These are phyloP conservation scores for Molossus molossus DNA, from an alignment of 2,797 vertebrate genomes.

Conservation along the genomic window DNA sequence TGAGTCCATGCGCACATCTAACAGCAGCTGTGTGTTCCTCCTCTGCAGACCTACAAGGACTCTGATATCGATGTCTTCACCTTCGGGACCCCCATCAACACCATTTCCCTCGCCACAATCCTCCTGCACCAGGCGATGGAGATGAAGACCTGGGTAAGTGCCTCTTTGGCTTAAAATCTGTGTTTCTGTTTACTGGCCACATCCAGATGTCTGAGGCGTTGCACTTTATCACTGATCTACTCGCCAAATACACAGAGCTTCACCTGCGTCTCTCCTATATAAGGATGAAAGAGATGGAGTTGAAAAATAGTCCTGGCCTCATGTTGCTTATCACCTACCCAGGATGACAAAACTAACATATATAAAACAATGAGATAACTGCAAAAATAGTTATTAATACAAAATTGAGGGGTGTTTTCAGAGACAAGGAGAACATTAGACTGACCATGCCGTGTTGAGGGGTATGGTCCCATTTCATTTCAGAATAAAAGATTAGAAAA, in stretches of 20 bases:
- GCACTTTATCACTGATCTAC: background rate
- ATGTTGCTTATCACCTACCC: background rate
- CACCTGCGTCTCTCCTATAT: background rate
- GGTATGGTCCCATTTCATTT: background rate
- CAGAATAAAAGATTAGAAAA: background rate
- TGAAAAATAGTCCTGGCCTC: background rate
- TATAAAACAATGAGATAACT: background rate
- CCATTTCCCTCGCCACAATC: conserved; percentile 94
- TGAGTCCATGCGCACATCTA: background rate
- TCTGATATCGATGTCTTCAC: conserved; percentile 94
- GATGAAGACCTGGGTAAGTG: conserved; percentile 96
- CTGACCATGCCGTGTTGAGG: background rate
- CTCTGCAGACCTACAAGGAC: conserved; percentile 91
- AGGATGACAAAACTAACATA: conserved; percentile 13
- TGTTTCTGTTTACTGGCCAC: background rate
- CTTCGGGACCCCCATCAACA: conserved; percentile 97
- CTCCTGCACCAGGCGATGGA: conserved; percentile 97
- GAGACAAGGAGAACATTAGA: background rate
- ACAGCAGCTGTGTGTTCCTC: conserved; percentile 42
- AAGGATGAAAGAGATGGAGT: background rate
- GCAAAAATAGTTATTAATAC: background rate
- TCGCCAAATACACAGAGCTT: background rate
- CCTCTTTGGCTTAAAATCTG: background rate
- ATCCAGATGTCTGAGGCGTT: background rate
- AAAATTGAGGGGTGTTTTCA: background rate